These are phyloP conservation scores for Panagrolaimus sp. DNA, from an alignment of 1,140 invertebrate genomes.

Conservation along the genomic window DNA sequence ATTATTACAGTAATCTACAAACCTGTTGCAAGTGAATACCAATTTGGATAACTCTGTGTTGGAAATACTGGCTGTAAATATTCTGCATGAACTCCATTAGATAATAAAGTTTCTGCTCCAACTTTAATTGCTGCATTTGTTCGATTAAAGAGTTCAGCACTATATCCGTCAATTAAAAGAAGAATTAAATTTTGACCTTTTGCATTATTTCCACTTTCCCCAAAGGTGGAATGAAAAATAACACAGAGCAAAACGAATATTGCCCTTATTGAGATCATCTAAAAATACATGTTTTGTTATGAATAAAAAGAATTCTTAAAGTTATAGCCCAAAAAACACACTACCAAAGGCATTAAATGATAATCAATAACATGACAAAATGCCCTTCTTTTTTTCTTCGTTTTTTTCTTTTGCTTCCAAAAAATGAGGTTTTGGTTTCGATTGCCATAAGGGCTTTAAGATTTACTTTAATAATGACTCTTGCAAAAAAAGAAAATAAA, in stretches of 20 bases:
- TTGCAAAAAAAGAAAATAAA: too few relatives aligned
- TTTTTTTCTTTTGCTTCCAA: too few relatives aligned
- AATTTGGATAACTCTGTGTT: slow-evolving; percentile 56
- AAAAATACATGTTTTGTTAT: neutral
- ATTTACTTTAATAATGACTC: too few relatives aligned
- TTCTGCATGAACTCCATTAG: slow-evolving; percentile 47
- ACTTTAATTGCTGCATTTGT: slow-evolving; percentile 43
- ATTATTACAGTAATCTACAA: neutral
- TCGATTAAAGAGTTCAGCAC: slow-evolving; percentile 47
- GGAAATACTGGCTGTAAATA: slow-evolving; percentile 54
- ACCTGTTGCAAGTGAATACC: slow-evolving; percentile 51
- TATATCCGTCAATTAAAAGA: slow-evolving; percentile 54
- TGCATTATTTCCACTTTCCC: neutral
- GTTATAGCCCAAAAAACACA: slow-evolving; percentile 3
- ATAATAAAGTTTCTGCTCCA: slow-evolving; percentile 34
- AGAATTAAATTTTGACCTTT: slow-evolving; percentile 55
- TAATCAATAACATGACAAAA: too few relatives aligned
- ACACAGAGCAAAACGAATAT: neutral
- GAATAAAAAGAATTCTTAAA: neutral
- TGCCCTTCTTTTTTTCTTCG: too few relatives aligned
- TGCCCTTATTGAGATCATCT: neutral
- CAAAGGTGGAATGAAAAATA: neutral
- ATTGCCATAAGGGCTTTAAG: too few relatives aligned
- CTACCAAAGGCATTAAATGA: neutral
- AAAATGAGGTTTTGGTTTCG: too few relatives aligned